These are phyloP conservation scores for Standfussiana lucernea DNA, from an alignment of 2,888 invertebrate genomes.

Conservation along the genomic window DNA sequence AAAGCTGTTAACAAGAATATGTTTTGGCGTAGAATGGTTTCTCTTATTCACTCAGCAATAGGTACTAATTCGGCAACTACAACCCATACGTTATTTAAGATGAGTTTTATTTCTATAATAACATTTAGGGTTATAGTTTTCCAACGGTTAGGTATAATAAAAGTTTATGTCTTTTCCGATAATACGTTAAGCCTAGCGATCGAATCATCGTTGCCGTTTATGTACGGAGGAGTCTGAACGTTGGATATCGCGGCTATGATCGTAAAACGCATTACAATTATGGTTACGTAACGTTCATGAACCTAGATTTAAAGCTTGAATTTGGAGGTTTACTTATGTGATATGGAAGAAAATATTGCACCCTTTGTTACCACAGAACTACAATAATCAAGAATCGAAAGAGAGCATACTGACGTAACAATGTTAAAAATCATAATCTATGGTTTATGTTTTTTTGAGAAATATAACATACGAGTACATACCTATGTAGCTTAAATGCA, in stretches of 20 bases:
- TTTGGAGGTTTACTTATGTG: constrained; percentile 10
- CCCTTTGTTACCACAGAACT: not conserved
- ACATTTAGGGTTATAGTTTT: constrained; percentile 62
- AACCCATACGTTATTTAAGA: constrained; percentile 56
- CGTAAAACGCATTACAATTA: constrained; percentile 48
- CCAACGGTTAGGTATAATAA: constrained; percentile 59
- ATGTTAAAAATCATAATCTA: not conserved
- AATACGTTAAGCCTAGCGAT: constrained; percentile 49
- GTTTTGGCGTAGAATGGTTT: not conserved
- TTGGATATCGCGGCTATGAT: constrained; percentile 18
- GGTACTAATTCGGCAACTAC: constrained; percentile 29
- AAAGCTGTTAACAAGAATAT: not conserved
- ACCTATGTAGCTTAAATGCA: not conserved
- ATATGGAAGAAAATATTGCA: not conserved
- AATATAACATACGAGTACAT: no score
- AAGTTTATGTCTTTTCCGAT: constrained; percentile 67
- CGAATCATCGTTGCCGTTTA: constrained; percentile 38
- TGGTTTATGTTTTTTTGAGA: not conserved
- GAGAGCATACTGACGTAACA: not conserved
- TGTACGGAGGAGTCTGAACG: constrained; percentile 36
- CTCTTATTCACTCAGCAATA: constrained; percentile 4
- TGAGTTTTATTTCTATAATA: constrained; percentile 63
- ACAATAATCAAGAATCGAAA: not conserved
- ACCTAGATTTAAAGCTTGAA: not conserved
- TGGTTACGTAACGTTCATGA: constrained; percentile 14